phyloP scores from a whole-genome alignment of 2,888 invertebrate genomes.

The Rhingia rostrata region DNA sequence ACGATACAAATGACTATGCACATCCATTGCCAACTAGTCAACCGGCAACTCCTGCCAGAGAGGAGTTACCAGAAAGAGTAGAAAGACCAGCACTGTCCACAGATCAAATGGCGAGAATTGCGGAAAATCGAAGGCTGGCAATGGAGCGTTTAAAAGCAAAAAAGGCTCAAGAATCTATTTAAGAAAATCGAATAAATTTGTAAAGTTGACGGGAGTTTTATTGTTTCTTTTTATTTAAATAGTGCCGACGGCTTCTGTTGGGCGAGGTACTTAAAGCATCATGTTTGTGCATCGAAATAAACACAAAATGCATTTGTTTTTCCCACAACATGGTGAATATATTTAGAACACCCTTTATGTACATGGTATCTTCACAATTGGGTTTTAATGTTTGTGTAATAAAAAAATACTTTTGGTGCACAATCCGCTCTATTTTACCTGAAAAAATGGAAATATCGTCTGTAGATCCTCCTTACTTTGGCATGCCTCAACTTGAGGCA shows the following conservation, averaged over 20 bases:
- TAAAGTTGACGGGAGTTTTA: neutral
- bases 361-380: neutral
- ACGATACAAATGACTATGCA: constrained; percentile 78
- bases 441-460: constrained; percentile 92
- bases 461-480: constrained; percentile 91
- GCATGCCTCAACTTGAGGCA: constrained; percentile 90
- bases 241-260: neutral
- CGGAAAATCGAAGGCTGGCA: constrained; percentile 87
- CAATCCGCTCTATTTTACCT: constrained; percentile 84
- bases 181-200: neutral
- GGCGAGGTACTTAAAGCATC: neutral
- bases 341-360: neutral
- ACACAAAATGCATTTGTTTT: too few relatives aligned
- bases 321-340: too few relatives aligned
- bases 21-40: constrained; percentile 79
- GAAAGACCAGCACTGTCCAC: constrained; percentile 82
- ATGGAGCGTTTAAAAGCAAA: constrained; percentile 86
- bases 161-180: constrained; percentile 64
- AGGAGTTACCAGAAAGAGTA: constrained; percentile 51
- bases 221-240: neutral
- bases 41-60: constrained; percentile 75
- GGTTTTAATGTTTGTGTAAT: too few relatives aligned
- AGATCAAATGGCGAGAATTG: constrained; percentile 88
- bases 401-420: constrained; percentile 76
- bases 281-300: neutral